Evolutionary conservation across 2,797 vertebrate species (phyloP).

Genomic region (Sciurus carolinensis): DNA sequence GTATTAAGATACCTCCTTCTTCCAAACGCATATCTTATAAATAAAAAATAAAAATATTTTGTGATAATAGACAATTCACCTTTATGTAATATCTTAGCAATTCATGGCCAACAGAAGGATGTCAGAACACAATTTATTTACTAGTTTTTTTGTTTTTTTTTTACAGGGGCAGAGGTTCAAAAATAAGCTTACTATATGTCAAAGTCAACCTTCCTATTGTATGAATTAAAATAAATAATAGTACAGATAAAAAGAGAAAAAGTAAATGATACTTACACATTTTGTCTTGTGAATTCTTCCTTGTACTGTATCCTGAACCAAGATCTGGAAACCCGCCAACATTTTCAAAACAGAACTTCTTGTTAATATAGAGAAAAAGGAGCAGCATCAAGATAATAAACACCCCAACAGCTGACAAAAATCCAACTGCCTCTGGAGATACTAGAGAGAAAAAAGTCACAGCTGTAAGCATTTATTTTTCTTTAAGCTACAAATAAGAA

Average conservation of each 20-base stretch:
- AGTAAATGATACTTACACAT: conserved; percentile 88
- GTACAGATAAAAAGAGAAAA: conserved; percentile 13
- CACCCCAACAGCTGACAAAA: conserved; percentile 96
- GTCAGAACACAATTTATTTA: conserved; percentile 34
- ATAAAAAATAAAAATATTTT: conserved; percentile 56
- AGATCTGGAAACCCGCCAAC: conserved; percentile 95
- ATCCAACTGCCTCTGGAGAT: conserved; percentile 98
- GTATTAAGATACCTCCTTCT: neutral
- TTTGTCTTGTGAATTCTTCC: conserved; percentile 93
- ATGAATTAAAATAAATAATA: conserved; percentile 2
- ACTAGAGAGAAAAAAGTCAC: conserved; percentile 90
- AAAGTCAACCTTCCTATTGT: conserved; percentile 41
- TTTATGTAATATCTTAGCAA: neutral
- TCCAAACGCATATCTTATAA: conserved; percentile 29
- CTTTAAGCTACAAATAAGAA: conserved; percentile 66
- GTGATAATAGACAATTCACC: neutral
- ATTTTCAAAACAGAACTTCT: conserved; percentile 96
- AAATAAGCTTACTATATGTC: neutral
- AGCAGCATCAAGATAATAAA: conserved; percentile 97
- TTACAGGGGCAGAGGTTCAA: neutral
- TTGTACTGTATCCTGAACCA: conserved; percentile 93
- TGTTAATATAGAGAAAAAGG: conserved; percentile 98
- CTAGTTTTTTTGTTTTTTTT: neutral
- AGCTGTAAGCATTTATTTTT: conserved; percentile 57
- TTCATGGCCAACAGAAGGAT: neutral